Evolutionary conservation across 2,797 vertebrate species (phyloP).

Genomic region (Sebastes baramenuke): DNA sequence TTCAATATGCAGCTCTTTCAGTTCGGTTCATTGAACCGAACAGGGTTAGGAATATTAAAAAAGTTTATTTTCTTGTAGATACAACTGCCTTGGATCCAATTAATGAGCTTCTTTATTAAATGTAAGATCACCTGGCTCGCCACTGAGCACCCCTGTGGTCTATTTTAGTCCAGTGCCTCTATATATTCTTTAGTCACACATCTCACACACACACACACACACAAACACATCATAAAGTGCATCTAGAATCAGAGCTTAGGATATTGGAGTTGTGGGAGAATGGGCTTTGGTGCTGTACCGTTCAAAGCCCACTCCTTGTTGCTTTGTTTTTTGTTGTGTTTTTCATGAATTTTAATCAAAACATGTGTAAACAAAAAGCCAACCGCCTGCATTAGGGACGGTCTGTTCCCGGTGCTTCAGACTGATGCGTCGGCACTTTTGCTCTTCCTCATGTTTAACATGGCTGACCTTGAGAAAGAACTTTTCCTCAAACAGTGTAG

Average conservation of each 20-base stretch:
- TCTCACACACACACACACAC: background rate
- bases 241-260: constrained; percentile 22
- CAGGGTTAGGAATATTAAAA: too few relatives aligned
- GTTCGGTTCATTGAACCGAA: too few relatives aligned
- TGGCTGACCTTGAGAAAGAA: constrained; percentile 26
- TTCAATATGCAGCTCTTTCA: too few relatives aligned
- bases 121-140: too few relatives aligned
- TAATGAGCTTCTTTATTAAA: too few relatives aligned
- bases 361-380: constrained; percentile 45
- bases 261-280: constrained; percentile 13
- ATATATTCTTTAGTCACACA: too few relatives aligned
- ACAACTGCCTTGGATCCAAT: too few relatives aligned
- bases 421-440: constrained; percentile 41
- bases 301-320: constrained; percentile 45
- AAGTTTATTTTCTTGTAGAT: too few relatives aligned
- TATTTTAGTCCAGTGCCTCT: too few relatives aligned
- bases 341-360: constrained; percentile 65
- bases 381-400: background rate
- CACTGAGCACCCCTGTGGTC: too few relatives aligned
- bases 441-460: constrained; percentile 19
- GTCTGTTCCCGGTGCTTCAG: background rate
- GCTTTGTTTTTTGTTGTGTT: constrained; percentile 48
- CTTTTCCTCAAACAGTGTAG: background rate
- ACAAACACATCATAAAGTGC: constrained; percentile 26
- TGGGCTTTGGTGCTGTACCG: constrained; percentile 11